A percentile compares a stretch with the other conserved stretches of the same genome.
phyloP scores from a whole-genome alignment of 2,888 invertebrate species.

The Notodonta dromedarius region DNA sequence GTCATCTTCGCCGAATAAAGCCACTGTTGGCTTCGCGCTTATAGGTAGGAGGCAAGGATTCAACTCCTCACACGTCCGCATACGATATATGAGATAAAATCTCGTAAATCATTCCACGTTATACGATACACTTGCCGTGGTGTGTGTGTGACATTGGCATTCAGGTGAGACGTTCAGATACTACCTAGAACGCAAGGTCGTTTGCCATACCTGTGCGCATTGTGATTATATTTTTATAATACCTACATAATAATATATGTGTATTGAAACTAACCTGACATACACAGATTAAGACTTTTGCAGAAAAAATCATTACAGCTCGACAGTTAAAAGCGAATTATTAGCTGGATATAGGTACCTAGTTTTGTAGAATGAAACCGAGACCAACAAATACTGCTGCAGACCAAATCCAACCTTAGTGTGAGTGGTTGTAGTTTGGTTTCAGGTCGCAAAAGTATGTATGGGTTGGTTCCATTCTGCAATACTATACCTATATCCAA shows the following conservation, averaged over 20 bases:
- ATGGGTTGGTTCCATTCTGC: too few species aligned
- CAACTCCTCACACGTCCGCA: constrained; percentile 22
- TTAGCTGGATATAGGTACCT: neutral
- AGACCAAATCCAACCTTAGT: too few species aligned
- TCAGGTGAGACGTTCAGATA: constrained; percentile 70
- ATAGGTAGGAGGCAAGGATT: constrained; percentile 12
- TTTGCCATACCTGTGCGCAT: constrained; percentile 55
- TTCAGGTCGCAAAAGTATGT: too few species aligned
- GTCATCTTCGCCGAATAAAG: too few species aligned
- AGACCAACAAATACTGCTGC: too few species aligned
- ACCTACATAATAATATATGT: constrained; percentile 14
- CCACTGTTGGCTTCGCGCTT: too few species aligned
- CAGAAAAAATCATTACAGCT: constrained; percentile 1
- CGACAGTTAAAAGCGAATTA: constrained; percentile 11
- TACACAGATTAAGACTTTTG: constrained; percentile 13
- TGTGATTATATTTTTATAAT: constrained; percentile 50
- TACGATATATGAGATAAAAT: constrained; percentile 35
- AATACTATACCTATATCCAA: neutral
- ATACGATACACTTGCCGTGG: constrained; percentile 44
- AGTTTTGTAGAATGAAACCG: too few species aligned
- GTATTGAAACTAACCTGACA: constrained; percentile 13
- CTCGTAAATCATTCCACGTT: constrained; percentile 37
- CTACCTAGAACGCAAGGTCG: constrained; percentile 64
- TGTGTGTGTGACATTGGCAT: constrained; percentile 67
- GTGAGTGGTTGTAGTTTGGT: too few species aligned